These are phyloP conservation scores for Gymnobelideus leadbeateri DNA, from an alignment of 2,113 vertebrate species.

Conservation along the genomic window DNA sequence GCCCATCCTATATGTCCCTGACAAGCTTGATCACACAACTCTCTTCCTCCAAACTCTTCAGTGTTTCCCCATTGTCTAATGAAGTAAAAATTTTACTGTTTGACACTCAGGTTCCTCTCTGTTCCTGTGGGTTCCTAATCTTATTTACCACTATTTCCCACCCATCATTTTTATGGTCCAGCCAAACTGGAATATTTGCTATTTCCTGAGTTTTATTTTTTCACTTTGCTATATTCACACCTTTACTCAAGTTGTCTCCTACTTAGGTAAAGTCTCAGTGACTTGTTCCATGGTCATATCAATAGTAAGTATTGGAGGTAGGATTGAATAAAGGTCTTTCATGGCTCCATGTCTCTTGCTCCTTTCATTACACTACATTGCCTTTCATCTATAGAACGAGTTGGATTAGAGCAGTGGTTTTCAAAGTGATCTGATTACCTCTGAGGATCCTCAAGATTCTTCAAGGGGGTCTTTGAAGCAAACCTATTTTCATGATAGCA, in stretches of 20 bases:
- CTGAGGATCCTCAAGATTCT: not conserved
- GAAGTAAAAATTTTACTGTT: not conserved
- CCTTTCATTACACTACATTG: not conserved
- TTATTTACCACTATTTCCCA: not conserved
- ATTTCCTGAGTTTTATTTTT: not conserved
- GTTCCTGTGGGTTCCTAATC: not conserved
- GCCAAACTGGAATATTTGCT: not conserved
- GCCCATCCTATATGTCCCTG: not conserved
- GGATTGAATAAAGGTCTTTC: not conserved
- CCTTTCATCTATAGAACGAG: not conserved
- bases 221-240: not conserved
- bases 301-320: not conserved
- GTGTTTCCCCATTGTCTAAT: not conserved
- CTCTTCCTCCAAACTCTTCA: not conserved
- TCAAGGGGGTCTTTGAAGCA: not conserved
- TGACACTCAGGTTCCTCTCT: not conserved
- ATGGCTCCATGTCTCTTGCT: not conserved
- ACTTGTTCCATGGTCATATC: not conserved
- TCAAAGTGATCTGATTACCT: not conserved
- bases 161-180: not conserved
- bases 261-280: not conserved
- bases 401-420: not conserved
- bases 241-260: not conserved
- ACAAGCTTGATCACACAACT: not conserved
- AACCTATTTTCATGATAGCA: not conserved